Base-by-base conservation (phyloP, 2,888 invertebrate genomes). In the Nematopogon swammerdamellus region DNA sequence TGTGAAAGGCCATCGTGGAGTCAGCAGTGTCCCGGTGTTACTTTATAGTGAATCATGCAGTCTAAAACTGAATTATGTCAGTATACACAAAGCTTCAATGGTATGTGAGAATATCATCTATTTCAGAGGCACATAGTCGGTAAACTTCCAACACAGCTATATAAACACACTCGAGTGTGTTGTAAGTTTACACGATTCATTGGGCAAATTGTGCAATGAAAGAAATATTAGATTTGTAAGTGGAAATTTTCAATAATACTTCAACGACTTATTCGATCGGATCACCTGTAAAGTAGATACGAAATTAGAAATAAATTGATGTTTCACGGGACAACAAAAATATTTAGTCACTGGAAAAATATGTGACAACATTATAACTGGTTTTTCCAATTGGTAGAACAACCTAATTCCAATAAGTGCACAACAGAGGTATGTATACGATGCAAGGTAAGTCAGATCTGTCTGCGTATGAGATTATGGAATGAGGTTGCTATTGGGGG, bases 271-370 rank as follows among this genome's bases (percentile, higher is more conserved):
- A 48, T 18, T 48, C 18, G 16, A 29, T 16, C 79, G 77, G 72
- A 66, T 72, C 73, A 79, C 79, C 79, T 79, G 79, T 62, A 77
- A 79, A 77, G 70, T 77, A 79, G 77, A 77, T 67, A 68, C 72
- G 70, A 72, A 73, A 79, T 79, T 79, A 79, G 77, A 79, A 69
- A 54, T 36, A 36, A 36, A 14, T 36, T 14, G n/a, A 36, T 14
- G n/a, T 36, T 14, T 36, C 8, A 14, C 11, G 36, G 36, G 36
- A 36, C 36, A 36, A 36, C 36, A 8, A 36, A 36, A 36, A 36
- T 14, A 36, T 14, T 36, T 36, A 36, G 36, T 36, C 3, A 36
- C 36, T 36, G 36, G 36, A 3, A 14, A 36, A 3, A 14, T 36
- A 14, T n/a, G n/a, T n/a, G n/a, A n/a, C n/a, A n/a, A n/a, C n/a